These are phyloP conservation scores for Brachionus plicatilis DNA, from an alignment of 1,140 invertebrate species.

Conservation along the genomic window DNA sequence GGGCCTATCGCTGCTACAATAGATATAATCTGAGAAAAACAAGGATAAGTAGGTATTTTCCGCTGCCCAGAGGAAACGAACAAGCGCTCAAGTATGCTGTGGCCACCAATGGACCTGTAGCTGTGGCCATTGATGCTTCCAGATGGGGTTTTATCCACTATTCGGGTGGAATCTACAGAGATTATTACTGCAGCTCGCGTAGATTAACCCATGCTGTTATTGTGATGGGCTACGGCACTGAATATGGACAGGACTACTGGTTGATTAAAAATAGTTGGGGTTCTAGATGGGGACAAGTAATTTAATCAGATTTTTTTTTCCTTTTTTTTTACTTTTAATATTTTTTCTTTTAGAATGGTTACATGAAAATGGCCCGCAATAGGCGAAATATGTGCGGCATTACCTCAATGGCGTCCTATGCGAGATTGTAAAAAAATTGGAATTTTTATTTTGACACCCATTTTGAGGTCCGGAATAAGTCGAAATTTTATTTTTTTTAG, in stretches of 20 bases:
- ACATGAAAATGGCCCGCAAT: conserved; percentile 81
- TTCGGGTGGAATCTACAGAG: not conserved
- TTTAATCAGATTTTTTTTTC: not conserved
- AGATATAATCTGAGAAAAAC: not conserved
- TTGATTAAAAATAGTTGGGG: conserved; percentile 35
- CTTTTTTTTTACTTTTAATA: not conserved
- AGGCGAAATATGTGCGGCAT: conserved; percentile 79
- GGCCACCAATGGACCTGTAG: not conserved
- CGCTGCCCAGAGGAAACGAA: conserved; percentile 15
- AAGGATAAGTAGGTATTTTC: not conserved
- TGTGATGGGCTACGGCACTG: conserved; percentile 75
- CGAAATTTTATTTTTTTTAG: not conserved
- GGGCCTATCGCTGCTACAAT: not conserved
- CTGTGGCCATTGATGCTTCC: conserved; percentile 20
- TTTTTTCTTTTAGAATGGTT: conserved; percentile 65
- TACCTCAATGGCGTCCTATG: conserved; percentile 39
- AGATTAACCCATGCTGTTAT: conserved; percentile 69
- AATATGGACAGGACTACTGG: conserved; percentile 65
- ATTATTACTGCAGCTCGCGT: conserved; percentile 47
- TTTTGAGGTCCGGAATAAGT: not conserved
- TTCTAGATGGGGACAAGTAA: conserved; percentile 64
- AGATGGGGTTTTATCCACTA: not conserved
- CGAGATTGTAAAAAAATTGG: not conserved
- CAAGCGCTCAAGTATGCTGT: not conserved
- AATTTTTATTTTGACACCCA: not conserved